phyloP scores from a whole-genome alignment of 1,140 invertebrate species.

The Helicorthomorpha holstii region DNA sequence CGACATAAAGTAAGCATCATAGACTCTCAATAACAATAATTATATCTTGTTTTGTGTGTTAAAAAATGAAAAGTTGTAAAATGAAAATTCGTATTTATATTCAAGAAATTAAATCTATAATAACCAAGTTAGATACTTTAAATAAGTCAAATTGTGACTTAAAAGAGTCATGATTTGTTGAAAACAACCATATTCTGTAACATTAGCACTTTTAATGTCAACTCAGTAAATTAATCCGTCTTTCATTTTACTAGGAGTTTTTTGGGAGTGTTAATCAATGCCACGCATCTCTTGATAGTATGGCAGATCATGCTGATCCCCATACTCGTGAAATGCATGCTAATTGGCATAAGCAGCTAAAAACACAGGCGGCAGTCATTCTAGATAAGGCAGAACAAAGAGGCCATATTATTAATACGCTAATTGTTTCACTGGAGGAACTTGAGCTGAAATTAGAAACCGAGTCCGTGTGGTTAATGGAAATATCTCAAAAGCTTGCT shows the following conservation, averaged over 20 bases:
- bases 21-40: too few relatives aligned
- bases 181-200: too few relatives aligned
- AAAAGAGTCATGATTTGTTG: too few relatives aligned
- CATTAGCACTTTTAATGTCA: too few relatives aligned
- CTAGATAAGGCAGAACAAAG: constrained; percentile 21
- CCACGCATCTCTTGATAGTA: constrained; percentile 20
- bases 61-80: too few relatives aligned
- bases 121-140: too few relatives aligned
- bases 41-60: too few relatives aligned
- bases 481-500: not conserved
- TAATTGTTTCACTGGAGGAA: constrained; percentile 22
- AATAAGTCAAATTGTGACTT: too few relatives aligned
- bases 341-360: constrained; percentile 18
- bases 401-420: constrained; percentile 20
- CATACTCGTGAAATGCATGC: constrained; percentile 13
- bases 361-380: constrained; percentile 19
- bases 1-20: constrained; percentile 21
- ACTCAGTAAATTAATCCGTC: too few relatives aligned
- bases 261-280: constrained; percentile 23
- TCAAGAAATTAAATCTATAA: too few relatives aligned
- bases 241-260: constrained; percentile 22
- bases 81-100: too few relatives aligned
- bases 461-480: not conserved
- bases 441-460: constrained; percentile 1
- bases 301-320: constrained; percentile 19